Conservation (phyloP, 2,113 vertebrate genomes). For the Gallinago media region DNA sequence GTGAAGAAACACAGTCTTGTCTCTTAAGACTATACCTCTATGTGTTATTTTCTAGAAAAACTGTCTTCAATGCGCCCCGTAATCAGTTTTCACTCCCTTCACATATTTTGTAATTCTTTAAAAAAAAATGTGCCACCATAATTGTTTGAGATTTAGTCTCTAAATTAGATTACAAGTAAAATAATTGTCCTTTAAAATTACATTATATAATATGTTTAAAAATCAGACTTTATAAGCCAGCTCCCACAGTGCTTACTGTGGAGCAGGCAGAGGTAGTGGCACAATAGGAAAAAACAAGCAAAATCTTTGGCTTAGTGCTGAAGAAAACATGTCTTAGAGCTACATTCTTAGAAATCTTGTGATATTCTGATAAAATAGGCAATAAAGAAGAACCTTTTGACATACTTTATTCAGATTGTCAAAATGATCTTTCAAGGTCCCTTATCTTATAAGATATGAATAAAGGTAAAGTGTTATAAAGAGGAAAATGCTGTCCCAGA, state of each 20-base stretch:
- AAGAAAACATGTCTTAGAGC: not conserved
- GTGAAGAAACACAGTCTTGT: not conserved
- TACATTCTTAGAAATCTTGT: not conserved
- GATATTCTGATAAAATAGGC: not conserved
- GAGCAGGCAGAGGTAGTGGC: not conserved
- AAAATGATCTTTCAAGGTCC: not conserved
- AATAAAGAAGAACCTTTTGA: not conserved
- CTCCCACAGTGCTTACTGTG: not conserved
- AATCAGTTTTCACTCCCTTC: fast-evolving
- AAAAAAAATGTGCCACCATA: not conserved
- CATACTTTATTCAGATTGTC: not conserved
- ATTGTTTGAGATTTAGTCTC: not conserved
- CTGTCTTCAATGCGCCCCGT: not conserved
- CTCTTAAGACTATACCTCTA: not conserved
- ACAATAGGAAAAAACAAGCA: not conserved
- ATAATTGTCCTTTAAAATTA: not conserved
- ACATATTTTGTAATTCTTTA: not conserved
- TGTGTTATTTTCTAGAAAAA: not conserved
- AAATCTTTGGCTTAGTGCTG: not conserved
- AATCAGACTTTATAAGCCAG: not conserved
- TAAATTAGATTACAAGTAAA: not conserved
- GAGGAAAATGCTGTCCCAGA: not conserved
- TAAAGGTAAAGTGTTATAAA: not conserved
- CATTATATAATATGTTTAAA: not conserved
- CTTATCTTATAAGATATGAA: not conserved